A percentile compares a stretch with the other conserved stretches of the same genome.
Conservation (phyloP, 2,113 vertebrate species). For the Pardalotus punctatus region DNA sequence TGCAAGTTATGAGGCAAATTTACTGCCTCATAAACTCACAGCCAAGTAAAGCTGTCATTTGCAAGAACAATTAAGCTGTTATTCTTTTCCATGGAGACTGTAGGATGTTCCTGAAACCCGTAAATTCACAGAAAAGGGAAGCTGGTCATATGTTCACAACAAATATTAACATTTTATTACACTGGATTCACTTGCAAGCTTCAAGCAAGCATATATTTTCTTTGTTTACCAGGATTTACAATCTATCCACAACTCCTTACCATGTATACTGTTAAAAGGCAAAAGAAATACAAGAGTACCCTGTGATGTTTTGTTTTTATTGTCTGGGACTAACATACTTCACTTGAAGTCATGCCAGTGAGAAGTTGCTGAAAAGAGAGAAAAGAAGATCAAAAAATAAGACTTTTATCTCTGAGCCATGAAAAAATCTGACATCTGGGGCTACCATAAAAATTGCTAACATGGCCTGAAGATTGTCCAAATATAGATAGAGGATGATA, state of each 20-base stretch:
- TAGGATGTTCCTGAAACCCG: constrained; percentile 1
- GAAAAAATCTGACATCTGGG: background rate
- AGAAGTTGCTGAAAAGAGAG: background rate
- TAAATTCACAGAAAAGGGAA: background rate
- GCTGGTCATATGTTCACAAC: background rate
- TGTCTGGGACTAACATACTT: background rate
- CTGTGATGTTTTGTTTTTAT: background rate
- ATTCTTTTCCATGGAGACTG: constrained; percentile 2
- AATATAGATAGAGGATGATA: background rate
- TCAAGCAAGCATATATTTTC: background rate
- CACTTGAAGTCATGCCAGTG: background rate
- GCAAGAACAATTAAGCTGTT: constrained; percentile 63
- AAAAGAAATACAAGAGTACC: background rate
- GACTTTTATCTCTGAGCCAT: background rate
- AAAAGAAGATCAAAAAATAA: background rate
- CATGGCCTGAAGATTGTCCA: background rate
- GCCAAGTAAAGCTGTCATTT: constrained; percentile 58
- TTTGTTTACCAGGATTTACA: background rate
- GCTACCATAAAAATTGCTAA: background rate
- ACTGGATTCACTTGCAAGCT: background rate
- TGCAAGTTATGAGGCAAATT: constrained; percentile 56
- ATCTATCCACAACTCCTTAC: background rate
- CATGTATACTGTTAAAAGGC: background rate
- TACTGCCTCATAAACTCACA: constrained; percentile 68
- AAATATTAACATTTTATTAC: background rate